phyloP scores from a whole-genome alignment of 2,888 invertebrate genomes.

The Nymphalis polychloros region DNA sequence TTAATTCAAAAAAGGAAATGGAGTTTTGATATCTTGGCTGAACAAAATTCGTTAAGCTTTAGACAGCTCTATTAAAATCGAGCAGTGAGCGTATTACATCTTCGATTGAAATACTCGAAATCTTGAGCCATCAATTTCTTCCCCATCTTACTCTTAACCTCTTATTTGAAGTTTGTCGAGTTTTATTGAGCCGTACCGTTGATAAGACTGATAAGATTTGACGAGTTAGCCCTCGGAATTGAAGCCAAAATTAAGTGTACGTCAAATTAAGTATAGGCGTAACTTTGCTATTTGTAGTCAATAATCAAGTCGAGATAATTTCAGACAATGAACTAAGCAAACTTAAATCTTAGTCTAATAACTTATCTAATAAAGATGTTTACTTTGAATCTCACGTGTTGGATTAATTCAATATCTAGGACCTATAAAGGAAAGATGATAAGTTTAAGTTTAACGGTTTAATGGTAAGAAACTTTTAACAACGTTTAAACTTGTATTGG shows the following conservation, averaged over 20 bases:
- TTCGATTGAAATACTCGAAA: conserved; percentile 28
- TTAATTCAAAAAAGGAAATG: conserved; percentile 26
- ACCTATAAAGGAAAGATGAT: conserved; percentile 3
- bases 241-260: conserved; percentile 37
- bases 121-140: conserved; percentile 29
- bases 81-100: conserved; percentile 29
- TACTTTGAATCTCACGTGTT: neutral
- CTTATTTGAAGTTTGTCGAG: conserved; percentile 42
- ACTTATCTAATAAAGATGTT: too few relatives aligned
- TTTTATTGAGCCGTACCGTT: conserved; percentile 41
- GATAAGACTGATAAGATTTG: conserved; percentile 40
- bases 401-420: conserved; percentile 3
- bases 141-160: conserved; percentile 26
- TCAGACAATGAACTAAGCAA: too few relatives aligned
- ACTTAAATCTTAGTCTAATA: too few relatives aligned
- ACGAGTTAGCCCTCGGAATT: conserved; percentile 30
- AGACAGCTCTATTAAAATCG: conserved; percentile 35
- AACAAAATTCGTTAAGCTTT: conserved; percentile 27
- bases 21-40: conserved; percentile 23
- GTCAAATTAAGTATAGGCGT: too few relatives aligned
- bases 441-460: conserved; percentile 18
- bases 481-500: conserved; percentile 36
- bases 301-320: too few relatives aligned
- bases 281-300: too few relatives aligned
- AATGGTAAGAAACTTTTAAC: conserved; percentile 16